Conservation (phyloP, 1,140 invertebrate genomes). For the Ooceraea biroi region DNA sequence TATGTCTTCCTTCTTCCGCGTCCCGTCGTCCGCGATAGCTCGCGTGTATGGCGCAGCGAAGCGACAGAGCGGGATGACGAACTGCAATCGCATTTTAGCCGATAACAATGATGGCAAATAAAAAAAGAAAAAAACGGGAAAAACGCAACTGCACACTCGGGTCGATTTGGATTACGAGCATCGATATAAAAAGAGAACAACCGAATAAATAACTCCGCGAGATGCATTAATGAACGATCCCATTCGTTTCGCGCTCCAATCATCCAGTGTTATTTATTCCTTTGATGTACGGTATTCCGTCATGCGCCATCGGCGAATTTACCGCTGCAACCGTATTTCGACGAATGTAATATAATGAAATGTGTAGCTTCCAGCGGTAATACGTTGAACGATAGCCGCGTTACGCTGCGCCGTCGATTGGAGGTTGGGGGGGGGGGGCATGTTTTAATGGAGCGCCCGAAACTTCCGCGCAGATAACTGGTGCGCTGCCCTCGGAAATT, state of each 20-base stretch:
- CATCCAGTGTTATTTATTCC: slow-evolving; percentile 46
- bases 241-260: slow-evolving; percentile 39
- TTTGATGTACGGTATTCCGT: slow-evolving; percentile 35
- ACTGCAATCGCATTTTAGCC: background rate
- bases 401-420: slow-evolving; percentile 51
- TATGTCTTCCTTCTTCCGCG: background rate
- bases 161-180: background rate
- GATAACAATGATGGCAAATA: background rate
- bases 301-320: slow-evolving; percentile 52
- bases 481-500: slow-evolving; percentile 17
- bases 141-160: background rate
- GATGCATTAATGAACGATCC: slow-evolving; percentile 34
- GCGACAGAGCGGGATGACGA: background rate
- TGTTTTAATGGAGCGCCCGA: slow-evolving; percentile 45
- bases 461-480: slow-evolving; percentile 46
- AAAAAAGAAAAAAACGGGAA: background rate
- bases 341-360: slow-evolving; percentile 59
- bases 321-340: slow-evolving; percentile 42
- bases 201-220: slow-evolving; percentile 36
- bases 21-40: slow-evolving; percentile 10
- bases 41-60: background rate
- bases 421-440: background rate
- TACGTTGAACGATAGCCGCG: slow-evolving; percentile 53
- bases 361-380: slow-evolving; percentile 64
- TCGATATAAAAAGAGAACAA: background rate